Base-by-base conservation (phyloP, 2,888 invertebrate genomes). In the Cryptus viduatorius region DNA sequence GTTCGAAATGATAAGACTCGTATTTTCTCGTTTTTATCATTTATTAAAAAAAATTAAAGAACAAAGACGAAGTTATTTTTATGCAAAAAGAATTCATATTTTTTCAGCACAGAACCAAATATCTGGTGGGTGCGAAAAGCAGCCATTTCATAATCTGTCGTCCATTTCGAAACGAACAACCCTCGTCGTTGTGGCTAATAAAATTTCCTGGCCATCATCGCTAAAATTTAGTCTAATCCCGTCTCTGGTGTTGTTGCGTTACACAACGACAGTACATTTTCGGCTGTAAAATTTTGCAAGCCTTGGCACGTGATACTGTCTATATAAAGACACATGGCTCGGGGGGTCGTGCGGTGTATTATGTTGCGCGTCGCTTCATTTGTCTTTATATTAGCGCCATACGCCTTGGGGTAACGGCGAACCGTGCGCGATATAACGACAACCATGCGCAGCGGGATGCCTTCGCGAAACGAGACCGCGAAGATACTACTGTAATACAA, bases 271-370 rank as follows among this genome's bases (percentile, higher is more conserved):
- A 90, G 80, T 86, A 90, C 48, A 87, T 90, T 87, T 75, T 71
- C 90, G 53, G 87, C 77, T 81, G 65, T 67, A 77, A 67, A 65
- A 64, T 42, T 78, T 84, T 73, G 61, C 68, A 76, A 29, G 53
- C 83, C 83, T 79, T 76, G 87, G 87, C 87, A 89, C 86, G 88
- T 83, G 84, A 87, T 88, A 86, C 86, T 87, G 88, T 89, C 89
- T 88, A 89, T 90, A 90, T 91, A 91, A 90, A 91, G 91, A 91
- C 92, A 91, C 90, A 92, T 91, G 90, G 90, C 90, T 84, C 78
- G 77, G 88, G 87, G 68, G 82, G 75, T 86, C 87, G 81, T 69
- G 86, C 64, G 73, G 14, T 14, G 61, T 61, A 72, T 75, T 84
- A 80, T 80, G 76, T 59, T 71, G 80, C 87, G 87, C 86, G 85